Percentiles rank a stretch among this genome's conserved stretches.
Conservation (phyloP, 2,888 invertebrate species). For the Coenonympha glycerion region DNA sequence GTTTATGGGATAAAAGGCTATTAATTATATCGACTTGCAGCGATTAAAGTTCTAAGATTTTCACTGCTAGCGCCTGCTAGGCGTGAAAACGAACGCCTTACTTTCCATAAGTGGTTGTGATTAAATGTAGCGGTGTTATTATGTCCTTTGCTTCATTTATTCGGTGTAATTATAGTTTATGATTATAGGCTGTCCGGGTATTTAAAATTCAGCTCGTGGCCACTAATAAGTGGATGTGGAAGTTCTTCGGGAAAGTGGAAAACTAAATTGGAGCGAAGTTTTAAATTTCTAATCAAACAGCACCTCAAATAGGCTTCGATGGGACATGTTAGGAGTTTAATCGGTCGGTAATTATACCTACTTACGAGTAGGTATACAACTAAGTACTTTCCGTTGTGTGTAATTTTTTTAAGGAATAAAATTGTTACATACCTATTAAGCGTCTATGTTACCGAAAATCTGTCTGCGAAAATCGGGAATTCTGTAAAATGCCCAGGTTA, state of each 20-base stretch:
- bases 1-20: conserved; percentile 16
- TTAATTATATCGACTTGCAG: conserved; percentile 38
- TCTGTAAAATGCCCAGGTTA: no score
- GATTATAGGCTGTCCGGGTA: conserved; percentile 55
- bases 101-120: conserved; percentile 54
- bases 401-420: not conserved
- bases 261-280: conserved; percentile 50
- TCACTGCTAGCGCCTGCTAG: conserved; percentile 44
- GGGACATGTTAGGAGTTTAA: conserved; percentile 44
- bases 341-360: conserved; percentile 53
- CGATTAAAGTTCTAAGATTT: conserved; percentile 45
- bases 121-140: conserved; percentile 63
- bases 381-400: conserved; percentile 13
- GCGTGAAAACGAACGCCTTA: conserved; percentile 71
- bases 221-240: conserved; percentile 45
- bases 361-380: conserved; percentile 31
- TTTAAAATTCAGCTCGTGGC: conserved; percentile 56
- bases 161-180: conserved; percentile 55
- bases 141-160: conserved; percentile 71
- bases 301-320: conserved; percentile 71
- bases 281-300: conserved; percentile 69
- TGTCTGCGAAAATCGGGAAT: no score
- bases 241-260: conserved; percentile 46
- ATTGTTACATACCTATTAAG: not conserved
- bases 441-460: no score